These are phyloP conservation scores for Orchesella flavescens DNA, from an alignment of 2,888 invertebrate genomes.

Conservation along the genomic window DNA sequence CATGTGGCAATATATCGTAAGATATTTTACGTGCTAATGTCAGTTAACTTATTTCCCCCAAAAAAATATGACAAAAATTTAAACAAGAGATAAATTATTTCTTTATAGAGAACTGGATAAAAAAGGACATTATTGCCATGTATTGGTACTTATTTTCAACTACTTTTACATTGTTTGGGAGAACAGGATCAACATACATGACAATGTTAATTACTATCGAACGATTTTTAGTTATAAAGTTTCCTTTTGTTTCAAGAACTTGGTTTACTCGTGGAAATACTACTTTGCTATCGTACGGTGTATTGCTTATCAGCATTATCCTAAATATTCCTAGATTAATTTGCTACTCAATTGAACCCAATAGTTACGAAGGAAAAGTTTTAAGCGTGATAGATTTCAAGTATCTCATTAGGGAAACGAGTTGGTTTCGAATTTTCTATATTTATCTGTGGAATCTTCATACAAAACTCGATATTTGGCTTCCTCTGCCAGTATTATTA, in stretches of 20 bases:
- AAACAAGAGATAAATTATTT: too few relatives aligned
- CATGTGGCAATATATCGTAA: not conserved
- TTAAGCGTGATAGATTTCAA: not conserved
- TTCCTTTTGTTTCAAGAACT: not conserved
- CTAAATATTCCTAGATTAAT: not conserved
- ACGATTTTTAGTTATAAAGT: conserved; percentile 6
- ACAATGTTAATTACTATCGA: conserved; percentile 25
- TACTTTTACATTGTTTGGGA: not conserved
- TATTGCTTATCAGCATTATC: not conserved
- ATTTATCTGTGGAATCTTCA: not conserved
- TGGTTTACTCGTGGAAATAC: conserved; percentile 13
- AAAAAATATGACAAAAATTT: too few relatives aligned
- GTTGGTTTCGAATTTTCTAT: not conserved
- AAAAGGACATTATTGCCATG: not conserved
- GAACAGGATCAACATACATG: conserved; percentile 12
- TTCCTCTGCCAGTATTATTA: not conserved
- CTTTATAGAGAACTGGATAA: conserved; percentile 17
- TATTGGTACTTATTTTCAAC: not conserved
- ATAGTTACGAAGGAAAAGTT: not conserved
- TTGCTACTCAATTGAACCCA: not conserved
- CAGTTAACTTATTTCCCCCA: too few relatives aligned
- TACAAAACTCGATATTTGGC: not conserved
- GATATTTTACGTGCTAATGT: too few relatives aligned
- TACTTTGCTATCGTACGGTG: not conserved
- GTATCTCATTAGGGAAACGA: not conserved